Base-by-base conservation (phyloP, 2,888 invertebrate species). In the Metallyticus violacea region DNA sequence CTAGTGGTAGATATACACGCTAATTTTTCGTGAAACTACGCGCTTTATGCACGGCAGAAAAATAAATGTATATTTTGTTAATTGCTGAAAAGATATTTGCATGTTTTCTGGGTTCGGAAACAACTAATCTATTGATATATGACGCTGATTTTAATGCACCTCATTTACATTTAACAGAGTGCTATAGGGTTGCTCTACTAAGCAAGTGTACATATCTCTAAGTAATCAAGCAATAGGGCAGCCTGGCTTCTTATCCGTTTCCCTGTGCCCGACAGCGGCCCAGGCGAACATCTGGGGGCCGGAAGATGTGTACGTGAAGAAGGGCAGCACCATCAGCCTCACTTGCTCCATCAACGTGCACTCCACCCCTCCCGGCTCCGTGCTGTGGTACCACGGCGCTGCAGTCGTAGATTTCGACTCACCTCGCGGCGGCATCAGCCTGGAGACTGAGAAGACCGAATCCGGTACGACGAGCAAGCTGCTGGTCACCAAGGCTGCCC, bases 321-420 rank as follows among this genome's bases (percentile, higher is more conserved):
- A 96, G 91, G 97, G 97, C 90, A 97, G 97, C 92, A 97, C 97
- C 89, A 97, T 97, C 93, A 97, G 97, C 89, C 93, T 97, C 91
- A 97, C 97, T 87, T 97, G 97, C 92, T 95, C 96, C 85, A 97
- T 97, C 90, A 97, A 97, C 92, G 96, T 97, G 90, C 97, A 97
- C 92, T 97, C 97, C 87, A 95, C 95, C 89, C 96, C 95, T 26
- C 95, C 95, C 25, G 95, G 95, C 88, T 95, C 95, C 89, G 96
- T 97, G 90, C 94, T 96, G 90, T 97, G 97, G 97, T 97, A 96
- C 92, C 97, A 97, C 90, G 97, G 97, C 79, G 94, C 94, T 26
- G 94, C 96, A 89, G 94, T 97, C 89, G 96, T 97, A 89, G 97
- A 97, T 93, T 97, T 95, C 91, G 94, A 97, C 92, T 96, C 96